Conservation (phyloP, 2,113 vertebrate species). For the Amphilophus citrinellus region DNA sequence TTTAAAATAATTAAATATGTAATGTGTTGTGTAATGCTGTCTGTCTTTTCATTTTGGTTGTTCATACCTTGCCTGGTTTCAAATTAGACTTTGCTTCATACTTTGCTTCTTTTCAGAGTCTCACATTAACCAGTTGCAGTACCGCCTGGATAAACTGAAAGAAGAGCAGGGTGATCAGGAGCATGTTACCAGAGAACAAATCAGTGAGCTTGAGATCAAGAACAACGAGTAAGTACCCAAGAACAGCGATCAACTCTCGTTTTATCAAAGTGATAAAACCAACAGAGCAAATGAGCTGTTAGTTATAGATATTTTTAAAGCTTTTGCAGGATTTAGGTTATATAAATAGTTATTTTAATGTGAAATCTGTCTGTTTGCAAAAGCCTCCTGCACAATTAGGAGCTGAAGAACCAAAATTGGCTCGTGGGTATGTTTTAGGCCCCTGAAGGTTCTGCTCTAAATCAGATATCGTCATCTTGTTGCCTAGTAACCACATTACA, state of each 20-base stretch:
- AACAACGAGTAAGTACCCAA: conserved; percentile 80
- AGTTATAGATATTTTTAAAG: no score
- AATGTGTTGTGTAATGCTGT: neutral
- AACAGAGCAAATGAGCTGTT: no score
- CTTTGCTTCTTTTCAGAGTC: conserved; percentile 77
- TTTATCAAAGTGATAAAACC: no score
- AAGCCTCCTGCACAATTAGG: no score
- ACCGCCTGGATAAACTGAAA: conserved; percentile 85
- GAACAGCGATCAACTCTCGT: neutral
- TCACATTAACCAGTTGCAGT: conserved; percentile 85
- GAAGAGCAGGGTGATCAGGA: conserved; percentile 81
- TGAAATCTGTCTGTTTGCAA: no score
- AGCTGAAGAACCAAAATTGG: no score
- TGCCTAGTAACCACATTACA: no score
- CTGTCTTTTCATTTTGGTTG: neutral
- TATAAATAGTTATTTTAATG: no score
- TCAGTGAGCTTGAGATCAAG: conserved; percentile 85
- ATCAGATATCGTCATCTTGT: no score
- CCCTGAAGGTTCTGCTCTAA: no score
- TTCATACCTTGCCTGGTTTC: neutral
- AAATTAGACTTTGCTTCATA: neutral
- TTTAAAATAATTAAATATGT: neutral
- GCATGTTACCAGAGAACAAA: conserved; percentile 78
- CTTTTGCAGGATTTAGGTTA: no score
- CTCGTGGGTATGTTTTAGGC: no score